Evolutionary conservation across 1,140 invertebrate species (phyloP), one percentile per base, ranked within the genome.

Genomic region (Hylaeus volcanicus): DNA sequence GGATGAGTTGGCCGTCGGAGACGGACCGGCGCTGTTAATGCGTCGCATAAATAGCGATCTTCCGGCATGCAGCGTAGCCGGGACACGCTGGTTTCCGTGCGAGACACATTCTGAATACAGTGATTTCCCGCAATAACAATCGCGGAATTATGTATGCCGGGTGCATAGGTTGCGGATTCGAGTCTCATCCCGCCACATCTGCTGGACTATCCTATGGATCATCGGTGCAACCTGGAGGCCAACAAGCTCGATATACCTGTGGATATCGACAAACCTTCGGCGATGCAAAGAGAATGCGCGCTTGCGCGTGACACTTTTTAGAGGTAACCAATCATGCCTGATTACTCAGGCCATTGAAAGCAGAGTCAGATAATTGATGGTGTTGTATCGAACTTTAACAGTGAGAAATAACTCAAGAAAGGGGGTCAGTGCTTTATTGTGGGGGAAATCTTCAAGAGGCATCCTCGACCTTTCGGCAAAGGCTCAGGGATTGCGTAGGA

Each of bases 111-210:
- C 72, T 60, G 73, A 80, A 75, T 75, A 43, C 78, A 53, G 55
- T 39, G 72, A 80, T 80, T 80, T 80, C 78, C 72, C 51, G 72
- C 45, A 80, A 80, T 68, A 75, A 75, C 72, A 80, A 75, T 80
- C 64, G 72, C 39, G 55, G 64, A 61, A 75, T 80, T 80, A 80
- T 53, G 78, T 51, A 80, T 80, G 78, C 78, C 72, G 43, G 5
- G 14, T 26, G 51, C 61, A 64, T 80, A 56, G 43, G n/a, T n/a
- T 14, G 37, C 37, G 71, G 41, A 55, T 8, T 15, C 60, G 5
- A 66, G 55, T 26, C 71, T 60, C 71, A 12, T 68, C 65, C 9
- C 48, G 60, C 41, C 14, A 53, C 78, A 80, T 75, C 72, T 80
- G 78, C 39, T 9, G 48, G 64, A 43, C 45, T 15, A n/a, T 12